A percentile compares a stretch with the other conserved stretches of the same genome.
phyloP scores from a whole-genome alignment of 2,888 invertebrate species.

The Calliscelio sp. region DNA sequence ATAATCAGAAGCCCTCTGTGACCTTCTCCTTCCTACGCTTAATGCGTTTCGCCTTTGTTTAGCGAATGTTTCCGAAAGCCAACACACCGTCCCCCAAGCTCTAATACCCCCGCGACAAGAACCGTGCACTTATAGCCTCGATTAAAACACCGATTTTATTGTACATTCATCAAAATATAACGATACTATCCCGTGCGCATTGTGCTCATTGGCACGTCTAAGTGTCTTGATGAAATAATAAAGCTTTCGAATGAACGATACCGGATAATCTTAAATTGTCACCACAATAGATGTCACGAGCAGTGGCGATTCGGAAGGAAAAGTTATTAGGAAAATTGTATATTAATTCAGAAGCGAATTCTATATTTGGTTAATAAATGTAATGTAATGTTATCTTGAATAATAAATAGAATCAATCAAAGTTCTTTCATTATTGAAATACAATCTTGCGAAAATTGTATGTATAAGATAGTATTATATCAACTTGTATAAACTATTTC shows the following conservation, averaged over 20 bases:
- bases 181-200: conserved; percentile 60
- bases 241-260: conserved; percentile 22
- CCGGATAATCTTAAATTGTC: conserved; percentile 22
- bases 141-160: conserved; percentile 76
- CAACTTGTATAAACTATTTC: conserved; percentile 35
- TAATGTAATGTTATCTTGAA: too few species aligned
- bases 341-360: too few species aligned
- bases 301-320: too few species aligned
- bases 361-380: too few species aligned
- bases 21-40: conserved; percentile 68
- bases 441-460: background rate
- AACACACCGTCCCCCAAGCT: conserved; percentile 54
- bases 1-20: conserved; percentile 79
- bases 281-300: conserved; percentile 14
- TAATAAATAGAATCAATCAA: background rate
- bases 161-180: conserved; percentile 78
- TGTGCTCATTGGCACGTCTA: conserved; percentile 33
- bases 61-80: conserved; percentile 55
- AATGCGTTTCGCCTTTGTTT: conserved; percentile 67
- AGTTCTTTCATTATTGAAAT: background rate
- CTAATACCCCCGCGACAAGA: conserved; percentile 64
- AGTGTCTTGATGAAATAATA: conserved; percentile 39
- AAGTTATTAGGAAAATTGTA: too few species aligned
- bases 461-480: background rate
- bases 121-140: conserved; percentile 45